Evolutionary conservation across 2,888 invertebrate genomes (phyloP).

Genomic region (Campoplex nolae): DNA sequence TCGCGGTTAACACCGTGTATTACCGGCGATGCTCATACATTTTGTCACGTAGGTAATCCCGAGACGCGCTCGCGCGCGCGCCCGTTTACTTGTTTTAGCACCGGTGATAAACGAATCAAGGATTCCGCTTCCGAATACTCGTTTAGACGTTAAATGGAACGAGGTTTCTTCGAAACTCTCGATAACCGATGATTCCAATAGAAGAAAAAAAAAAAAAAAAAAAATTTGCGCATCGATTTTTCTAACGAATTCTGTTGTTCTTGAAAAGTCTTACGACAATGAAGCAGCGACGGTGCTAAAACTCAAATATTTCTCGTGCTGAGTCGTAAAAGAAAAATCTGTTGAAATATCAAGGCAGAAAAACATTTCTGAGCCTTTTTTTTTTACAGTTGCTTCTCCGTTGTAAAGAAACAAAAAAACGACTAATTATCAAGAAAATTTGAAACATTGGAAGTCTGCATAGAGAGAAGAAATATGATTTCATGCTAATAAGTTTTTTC

Average conservation of each 20-base stretch:
- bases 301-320: neutral
- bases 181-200: neutral
- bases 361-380: neutral
- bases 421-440: conserved; percentile 2
- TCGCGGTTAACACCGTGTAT: conserved; percentile 29
- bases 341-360: neutral
- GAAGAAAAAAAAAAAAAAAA: neutral
- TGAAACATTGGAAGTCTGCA: neutral
- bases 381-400: neutral
- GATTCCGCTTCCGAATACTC: too few relatives aligned
- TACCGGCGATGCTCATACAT: conserved; percentile 9
- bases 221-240: neutral
- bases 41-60: conserved; percentile 20
- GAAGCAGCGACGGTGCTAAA: neutral
- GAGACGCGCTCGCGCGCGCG: neutral
- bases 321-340: conserved; percentile 22
- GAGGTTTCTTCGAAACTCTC: neutral
- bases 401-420: neutral
- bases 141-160: neutral
- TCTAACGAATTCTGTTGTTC: neutral
- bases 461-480: neutral
- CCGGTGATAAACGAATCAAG: neutral
- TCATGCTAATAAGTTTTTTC: neutral
- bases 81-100: neutral
- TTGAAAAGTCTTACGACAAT: neutral